These are phyloP conservation scores for Geophilus truncorum DNA, from an alignment of 2,888 invertebrate species.

Conservation along the genomic window DNA sequence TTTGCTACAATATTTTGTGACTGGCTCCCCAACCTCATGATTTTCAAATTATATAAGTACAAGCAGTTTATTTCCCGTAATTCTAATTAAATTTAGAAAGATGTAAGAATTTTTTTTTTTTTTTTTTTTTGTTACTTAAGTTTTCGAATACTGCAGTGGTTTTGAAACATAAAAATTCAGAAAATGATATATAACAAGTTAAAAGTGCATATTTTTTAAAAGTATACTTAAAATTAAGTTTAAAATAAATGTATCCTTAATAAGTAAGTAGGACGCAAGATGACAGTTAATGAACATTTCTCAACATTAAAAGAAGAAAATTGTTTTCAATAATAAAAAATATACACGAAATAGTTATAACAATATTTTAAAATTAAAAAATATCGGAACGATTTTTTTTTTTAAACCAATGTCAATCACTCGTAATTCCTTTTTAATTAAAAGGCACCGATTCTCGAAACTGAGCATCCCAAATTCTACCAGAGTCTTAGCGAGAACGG, in stretches of 20 bases:
- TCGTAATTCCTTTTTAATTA: neutral
- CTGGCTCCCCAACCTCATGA: too few species aligned
- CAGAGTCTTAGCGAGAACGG: constrained; percentile 57
- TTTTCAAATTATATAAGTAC: too few species aligned
- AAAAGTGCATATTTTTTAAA: neutral
- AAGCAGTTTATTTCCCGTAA: too few species aligned
- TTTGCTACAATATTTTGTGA: neutral
- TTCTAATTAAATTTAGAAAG: neutral
- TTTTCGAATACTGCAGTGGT: constrained; percentile 3
- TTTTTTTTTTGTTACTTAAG: too few species aligned
- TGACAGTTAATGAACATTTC: neutral
- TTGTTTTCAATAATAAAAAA: neutral
- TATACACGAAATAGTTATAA: neutral
- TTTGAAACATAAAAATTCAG: neutral
- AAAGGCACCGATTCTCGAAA: constrained; percentile 19
- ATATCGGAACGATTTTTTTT: neutral
- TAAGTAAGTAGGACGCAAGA: neutral
- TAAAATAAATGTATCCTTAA: neutral
- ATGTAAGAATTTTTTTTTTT: neutral
- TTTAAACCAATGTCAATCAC: too few species aligned
- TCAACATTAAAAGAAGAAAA: neutral
- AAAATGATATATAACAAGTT: neutral
- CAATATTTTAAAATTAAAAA: neutral
- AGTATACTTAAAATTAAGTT: neutral
- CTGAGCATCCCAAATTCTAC: constrained; percentile 49